Conservation (phyloP, 2,113 vertebrate genomes). For the Chloebia gouldiae region DNA sequence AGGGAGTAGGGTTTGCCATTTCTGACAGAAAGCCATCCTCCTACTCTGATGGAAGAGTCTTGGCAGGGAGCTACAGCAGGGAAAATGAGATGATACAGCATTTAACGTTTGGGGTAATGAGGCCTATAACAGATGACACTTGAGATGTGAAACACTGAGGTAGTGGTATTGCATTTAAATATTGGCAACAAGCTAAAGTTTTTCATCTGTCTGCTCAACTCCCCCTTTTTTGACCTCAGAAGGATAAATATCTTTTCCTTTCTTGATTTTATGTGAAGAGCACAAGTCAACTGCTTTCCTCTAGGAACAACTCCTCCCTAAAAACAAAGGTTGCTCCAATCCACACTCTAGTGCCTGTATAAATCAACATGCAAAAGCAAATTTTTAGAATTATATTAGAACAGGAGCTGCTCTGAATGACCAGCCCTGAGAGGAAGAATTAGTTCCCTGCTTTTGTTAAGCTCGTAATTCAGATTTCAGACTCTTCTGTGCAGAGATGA, state of each 20-base stretch:
- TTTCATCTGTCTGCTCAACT: not conserved
- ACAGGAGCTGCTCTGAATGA: not conserved
- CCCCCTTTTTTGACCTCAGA: not conserved
- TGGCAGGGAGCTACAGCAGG: constrained; percentile 40
- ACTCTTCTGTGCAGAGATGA: not conserved
- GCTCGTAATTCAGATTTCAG: constrained; percentile 28
- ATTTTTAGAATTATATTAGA: constrained; percentile 1
- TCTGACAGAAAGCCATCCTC: constrained; percentile 22
- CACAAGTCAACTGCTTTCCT: not conserved
- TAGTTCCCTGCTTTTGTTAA: constrained; percentile 28
- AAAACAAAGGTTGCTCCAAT: constrained; percentile 17
- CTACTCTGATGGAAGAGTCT: constrained; percentile 20
- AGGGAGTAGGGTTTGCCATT: not conserved
- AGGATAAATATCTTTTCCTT: not conserved
- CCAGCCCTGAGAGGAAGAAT: constrained; percentile 10
- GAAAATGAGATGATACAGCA: constrained; percentile 52
- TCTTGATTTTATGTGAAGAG: not conserved
- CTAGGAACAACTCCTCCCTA: not conserved
- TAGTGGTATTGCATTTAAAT: constrained; percentile 67
- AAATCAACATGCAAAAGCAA: not conserved
- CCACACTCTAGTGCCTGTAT: not conserved
- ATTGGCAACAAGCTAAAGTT: constrained; percentile 61
- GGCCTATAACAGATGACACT: constrained; percentile 70
- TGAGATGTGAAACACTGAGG: constrained; percentile 62
- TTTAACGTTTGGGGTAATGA: constrained; percentile 70